Evolutionary conservation across 1,140 invertebrate genomes (phyloP).

Genomic region (Brevipalpus yothersi): DNA sequence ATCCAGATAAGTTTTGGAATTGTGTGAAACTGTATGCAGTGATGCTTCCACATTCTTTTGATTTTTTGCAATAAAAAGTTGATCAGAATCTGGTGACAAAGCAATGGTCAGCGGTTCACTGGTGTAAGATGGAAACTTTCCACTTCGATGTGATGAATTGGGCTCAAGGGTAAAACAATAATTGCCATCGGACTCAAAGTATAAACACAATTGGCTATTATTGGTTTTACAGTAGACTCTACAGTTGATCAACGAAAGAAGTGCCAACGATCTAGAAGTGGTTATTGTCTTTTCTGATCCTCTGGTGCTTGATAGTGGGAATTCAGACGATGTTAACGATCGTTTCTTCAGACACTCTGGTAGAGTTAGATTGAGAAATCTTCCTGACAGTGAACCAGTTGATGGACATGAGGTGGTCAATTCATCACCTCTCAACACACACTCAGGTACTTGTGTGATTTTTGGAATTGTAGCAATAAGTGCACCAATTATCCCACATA

Average conservation of each 20-base stretch:
- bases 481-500: conserved; percentile 36
- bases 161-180: neutral
- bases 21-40: neutral
- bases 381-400: neutral
- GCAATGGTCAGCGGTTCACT: neutral
- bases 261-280: too few species aligned
- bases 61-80: too few species aligned
- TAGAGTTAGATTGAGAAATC: neutral
- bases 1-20: neutral
- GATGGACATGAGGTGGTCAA: neutral
- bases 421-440: neutral
- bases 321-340: neutral
- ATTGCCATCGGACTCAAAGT: neutral
- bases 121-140: neutral
- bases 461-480: conserved; percentile 26
- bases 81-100: neutral
- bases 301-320: too few species aligned
- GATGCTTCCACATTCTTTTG: neutral
- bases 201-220: neutral
- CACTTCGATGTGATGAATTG: neutral
- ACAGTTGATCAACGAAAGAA: too few species aligned
- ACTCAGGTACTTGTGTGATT: neutral
- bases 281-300: too few species aligned
- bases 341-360: neutral
- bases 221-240: too few species aligned